phyloP scores from a whole-genome alignment of 2,113 vertebrate genomes.

The Marmota flaviventris region DNA sequence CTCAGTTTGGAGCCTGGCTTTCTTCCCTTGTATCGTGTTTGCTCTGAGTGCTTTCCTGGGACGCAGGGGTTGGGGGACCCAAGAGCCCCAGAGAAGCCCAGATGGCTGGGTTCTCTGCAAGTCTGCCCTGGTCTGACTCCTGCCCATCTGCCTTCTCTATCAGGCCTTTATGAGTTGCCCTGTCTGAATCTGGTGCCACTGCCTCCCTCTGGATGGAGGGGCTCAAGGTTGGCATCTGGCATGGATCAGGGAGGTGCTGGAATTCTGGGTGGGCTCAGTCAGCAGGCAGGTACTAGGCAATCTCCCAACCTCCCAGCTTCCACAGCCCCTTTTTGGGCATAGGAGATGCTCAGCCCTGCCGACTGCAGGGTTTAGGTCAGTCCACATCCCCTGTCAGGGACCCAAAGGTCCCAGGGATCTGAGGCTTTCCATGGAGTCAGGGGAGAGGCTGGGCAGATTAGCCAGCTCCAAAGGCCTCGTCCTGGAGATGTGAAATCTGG shows the following conservation, averaged over 20 bases:
- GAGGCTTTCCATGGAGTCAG: background rate
- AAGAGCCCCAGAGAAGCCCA: background rate
- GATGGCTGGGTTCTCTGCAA: fast-evolving
- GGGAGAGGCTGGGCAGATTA: fast-evolving
- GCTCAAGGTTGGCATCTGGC: fast-evolving
- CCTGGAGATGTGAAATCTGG: no score
- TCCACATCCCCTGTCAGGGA: fast-evolving
- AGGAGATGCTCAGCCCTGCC: fast-evolving
- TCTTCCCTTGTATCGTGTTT: fast-evolving
- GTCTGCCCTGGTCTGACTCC: background rate
- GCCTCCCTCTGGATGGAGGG: fast-evolving
- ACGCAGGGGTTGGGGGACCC: fast-evolving
- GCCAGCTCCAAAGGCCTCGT: background rate
- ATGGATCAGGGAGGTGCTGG: fast-evolving
- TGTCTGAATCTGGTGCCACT: no score
- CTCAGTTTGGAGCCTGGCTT: background rate
- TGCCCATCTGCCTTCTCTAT: fast-evolving
- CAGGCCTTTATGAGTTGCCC: fast-evolving
- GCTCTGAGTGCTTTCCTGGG: fast-evolving
- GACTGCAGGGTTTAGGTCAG: fast-evolving
- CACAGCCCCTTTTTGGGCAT: fast-evolving
- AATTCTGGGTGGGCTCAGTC: background rate
- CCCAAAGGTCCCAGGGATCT: fast-evolving
- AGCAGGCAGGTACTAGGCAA: fast-evolving
- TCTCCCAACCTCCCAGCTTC: no score